Percentiles rank a stretch among this genome's conserved stretches.
Evolutionary conservation across 1,140 invertebrate genomes (phyloP).

Genomic region (Colletes gigas): DNA sequence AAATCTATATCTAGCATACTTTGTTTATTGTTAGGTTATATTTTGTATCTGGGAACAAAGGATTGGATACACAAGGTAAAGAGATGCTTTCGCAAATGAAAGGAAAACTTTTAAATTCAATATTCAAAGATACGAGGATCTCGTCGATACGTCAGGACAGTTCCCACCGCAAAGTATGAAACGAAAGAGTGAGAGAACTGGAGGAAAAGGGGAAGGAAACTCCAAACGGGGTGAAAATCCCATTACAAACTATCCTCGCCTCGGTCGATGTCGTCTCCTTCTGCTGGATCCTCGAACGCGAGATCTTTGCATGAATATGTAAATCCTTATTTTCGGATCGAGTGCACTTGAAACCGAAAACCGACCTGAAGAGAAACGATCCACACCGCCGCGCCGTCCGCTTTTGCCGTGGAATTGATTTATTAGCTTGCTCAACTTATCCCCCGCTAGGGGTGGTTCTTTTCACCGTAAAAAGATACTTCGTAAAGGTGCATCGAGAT

Average conservation of each 20-base stretch:
- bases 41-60: not conserved
- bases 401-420: conserved; percentile 77
- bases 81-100: conserved; percentile 35
- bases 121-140: conserved; percentile 36
- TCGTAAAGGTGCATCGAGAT: conserved; percentile 30
- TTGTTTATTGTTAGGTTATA: too few species aligned
- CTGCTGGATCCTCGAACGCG: conserved; percentile 70
- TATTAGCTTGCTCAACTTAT: conserved; percentile 74
- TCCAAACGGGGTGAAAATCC: conserved; percentile 66
- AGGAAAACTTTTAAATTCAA: conserved; percentile 72
- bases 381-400: conserved; percentile 39
- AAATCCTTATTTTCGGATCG: conserved; percentile 81
- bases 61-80: conserved; percentile 14
- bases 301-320: conserved; percentile 81
- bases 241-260: conserved; percentile 75
- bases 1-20: too few species aligned
- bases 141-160: conserved; percentile 57
- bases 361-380: conserved; percentile 74
- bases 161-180: conserved; percentile 43
- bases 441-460: conserved; percentile 34
- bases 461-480: conserved; percentile 46
- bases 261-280: conserved; percentile 71
- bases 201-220: not conserved
- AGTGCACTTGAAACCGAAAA: conserved; percentile 81
- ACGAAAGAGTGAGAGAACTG: conserved; percentile 23